Conservation (phyloP, 2,888 invertebrate species). For the Lithophane leautieri region DNA sequence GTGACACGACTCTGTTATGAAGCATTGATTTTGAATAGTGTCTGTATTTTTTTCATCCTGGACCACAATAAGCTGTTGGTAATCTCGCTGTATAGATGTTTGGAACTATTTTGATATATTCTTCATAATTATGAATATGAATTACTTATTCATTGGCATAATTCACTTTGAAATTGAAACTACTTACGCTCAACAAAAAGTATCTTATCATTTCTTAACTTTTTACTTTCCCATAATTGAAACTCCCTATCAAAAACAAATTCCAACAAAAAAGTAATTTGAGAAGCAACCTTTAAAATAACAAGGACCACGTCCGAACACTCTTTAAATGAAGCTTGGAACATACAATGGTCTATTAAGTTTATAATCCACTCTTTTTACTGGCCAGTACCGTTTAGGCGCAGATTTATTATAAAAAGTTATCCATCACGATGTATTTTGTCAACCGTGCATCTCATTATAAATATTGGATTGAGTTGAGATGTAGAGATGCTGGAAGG, state of each 20-base stretch:
- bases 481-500: conserved; percentile 48
- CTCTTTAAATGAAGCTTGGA: conserved; percentile 62
- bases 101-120: neutral
- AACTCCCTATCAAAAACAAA: conserved; percentile 21
- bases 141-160: neutral
- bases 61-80: neutral
- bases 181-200: conserved; percentile 15
- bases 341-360: conserved; percentile 73
- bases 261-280: conserved; percentile 48
- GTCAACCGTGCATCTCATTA: conserved; percentile 87
- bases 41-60: neutral
- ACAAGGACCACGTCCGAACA: conserved; percentile 75
- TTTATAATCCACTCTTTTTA: conserved; percentile 76
- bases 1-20: neutral
- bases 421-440: conserved; percentile 78
- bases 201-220: conserved; percentile 2
- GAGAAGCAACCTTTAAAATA: conserved; percentile 55
- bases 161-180: conserved; percentile 5
- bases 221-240: conserved; percentile 40
- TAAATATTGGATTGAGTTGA: conserved; percentile 61
- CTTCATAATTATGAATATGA: neutral
- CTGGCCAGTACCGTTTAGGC: conserved; percentile 75
- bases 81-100: neutral
- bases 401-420: conserved; percentile 79
- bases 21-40: neutral